Base-by-base conservation (phyloP, 2,888 invertebrate species). In the Acanthosepion esculentum region DNA sequence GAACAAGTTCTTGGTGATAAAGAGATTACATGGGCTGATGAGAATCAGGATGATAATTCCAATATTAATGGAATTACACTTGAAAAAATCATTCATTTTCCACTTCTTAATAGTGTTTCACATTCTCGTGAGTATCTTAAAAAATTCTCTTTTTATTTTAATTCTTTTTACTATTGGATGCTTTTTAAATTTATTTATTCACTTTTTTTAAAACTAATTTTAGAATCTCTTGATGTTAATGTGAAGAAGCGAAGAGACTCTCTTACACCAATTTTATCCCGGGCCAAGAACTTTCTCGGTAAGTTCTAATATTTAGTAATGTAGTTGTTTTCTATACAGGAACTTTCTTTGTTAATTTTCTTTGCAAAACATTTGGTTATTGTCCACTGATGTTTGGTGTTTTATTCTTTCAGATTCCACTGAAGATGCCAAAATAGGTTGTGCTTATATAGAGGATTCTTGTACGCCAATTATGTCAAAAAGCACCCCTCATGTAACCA, bases 11-110 rank as follows among this genome's bases (percentile, higher is more conserved):
- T 95, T 23, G 96, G 96, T 93, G 95, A 96, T 18, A 93, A 95
- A 55, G 97, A 96, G 91, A 96, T 97, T 29, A 95, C 95, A 7
- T 97, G 97, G 97, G 96, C 96, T 23, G 97, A 97, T 94, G 95
- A 96, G 94, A 93, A 94, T 55, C 64, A 91, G 33, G 94, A 33
- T 55, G 94, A 95, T 48, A 94, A 95, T 59, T 78, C n/a, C n/a
- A 91, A n/a, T 1, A 92, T 94, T n/a, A 91, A 94, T 6, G 33
- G 94, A 48, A 95, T 95, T 41, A 95, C 94, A 59, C 95, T 96
- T 91, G 95, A 95, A 91, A 91, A 94, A 91, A 95, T 95, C 78
- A 95, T 95, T 78, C 94, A 95, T 78, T 94, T 96, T 48, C 95
- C 95, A 55, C 94, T 95, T 6, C 94, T 95, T 20, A 95, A 95